phyloP scores from a whole-genome alignment of 2,888 invertebrate genomes.

The Lobophora halterata region DNA sequence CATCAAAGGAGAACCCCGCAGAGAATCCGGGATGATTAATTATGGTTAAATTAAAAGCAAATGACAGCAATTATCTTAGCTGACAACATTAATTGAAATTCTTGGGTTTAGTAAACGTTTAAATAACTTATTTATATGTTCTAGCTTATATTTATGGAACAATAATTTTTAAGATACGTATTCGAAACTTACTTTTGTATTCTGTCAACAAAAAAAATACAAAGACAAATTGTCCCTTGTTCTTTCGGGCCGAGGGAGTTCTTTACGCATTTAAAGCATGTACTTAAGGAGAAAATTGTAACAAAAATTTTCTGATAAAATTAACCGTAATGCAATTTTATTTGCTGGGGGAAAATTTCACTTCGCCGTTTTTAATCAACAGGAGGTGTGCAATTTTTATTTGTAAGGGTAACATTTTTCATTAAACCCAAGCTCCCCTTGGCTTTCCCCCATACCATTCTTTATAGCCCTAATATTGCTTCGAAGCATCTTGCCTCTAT shows the following conservation, averaged over 20 bases:
- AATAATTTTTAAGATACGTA: too few relatives aligned
- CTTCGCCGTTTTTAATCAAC: conserved; percentile 7
- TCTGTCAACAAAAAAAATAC: too few relatives aligned
- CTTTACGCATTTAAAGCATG: too few relatives aligned
- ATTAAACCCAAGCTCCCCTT: conserved; percentile 56
- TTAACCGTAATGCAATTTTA: too few relatives aligned
- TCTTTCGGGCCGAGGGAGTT: too few relatives aligned
- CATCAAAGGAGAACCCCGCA: conserved; percentile 13
- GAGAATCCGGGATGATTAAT: conserved; percentile 19
- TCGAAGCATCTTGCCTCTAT: conserved; percentile 50
- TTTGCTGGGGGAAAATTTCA: conserved; percentile 7
- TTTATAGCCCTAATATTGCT: conserved; percentile 68
- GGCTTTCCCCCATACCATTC: conserved; percentile 45
- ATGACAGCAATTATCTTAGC: conserved; percentile 14
- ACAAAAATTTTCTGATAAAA: too few relatives aligned
- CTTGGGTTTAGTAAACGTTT: too few relatives aligned
- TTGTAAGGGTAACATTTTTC: conserved; percentile 50
- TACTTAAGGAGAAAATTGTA: too few relatives aligned
- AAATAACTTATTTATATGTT: too few relatives aligned
- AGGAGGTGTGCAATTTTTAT: conserved; percentile 42
- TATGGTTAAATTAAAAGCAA: conserved; percentile 20
- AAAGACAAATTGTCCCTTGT: neutral
- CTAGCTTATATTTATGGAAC: too few relatives aligned
- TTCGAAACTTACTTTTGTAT: too few relatives aligned
- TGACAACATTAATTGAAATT: conserved; percentile 16